These are phyloP conservation scores for Scaptomyza cyrtandrae DNA, from an alignment of 2,888 invertebrate species.

Conservation along the genomic window DNA sequence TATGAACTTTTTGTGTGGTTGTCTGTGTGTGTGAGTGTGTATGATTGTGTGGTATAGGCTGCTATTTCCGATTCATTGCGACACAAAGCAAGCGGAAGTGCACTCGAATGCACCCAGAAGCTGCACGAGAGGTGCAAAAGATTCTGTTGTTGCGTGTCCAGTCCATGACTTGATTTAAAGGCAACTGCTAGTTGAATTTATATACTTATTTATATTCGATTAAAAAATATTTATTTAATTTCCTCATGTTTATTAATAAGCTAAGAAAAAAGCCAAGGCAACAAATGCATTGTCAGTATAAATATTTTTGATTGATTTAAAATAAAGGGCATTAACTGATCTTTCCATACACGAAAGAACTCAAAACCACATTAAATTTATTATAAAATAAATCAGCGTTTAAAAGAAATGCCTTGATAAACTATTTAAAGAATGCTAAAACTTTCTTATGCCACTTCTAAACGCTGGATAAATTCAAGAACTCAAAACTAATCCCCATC, in stretches of 20 bases:
- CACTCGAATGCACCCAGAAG: conserved; percentile 42
- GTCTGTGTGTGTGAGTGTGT: conserved; percentile 3
- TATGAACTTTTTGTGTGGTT: conserved; percentile 8
- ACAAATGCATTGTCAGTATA: not conserved
- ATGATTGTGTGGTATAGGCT: conserved; percentile 15
- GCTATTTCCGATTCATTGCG: conserved; percentile 51
- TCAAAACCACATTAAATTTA: too few species aligned
- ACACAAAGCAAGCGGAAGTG: conserved; percentile 52
- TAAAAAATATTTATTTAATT: not conserved
- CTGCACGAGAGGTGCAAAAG: conserved; percentile 13
- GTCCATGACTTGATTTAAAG: conserved; percentile 24
- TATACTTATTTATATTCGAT: conserved; percentile 13
- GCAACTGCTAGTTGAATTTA: conserved; percentile 11
- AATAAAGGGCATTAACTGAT: not conserved
- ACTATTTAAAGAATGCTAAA: too few species aligned
- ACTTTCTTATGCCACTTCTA: too few species aligned
- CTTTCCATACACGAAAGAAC: too few species aligned
- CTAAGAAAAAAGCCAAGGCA: not conserved
- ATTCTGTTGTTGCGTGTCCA: conserved; percentile 3
- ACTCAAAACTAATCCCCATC: not conserved
- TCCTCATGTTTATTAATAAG: conserved; percentile 1
- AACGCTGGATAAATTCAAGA: not conserved
- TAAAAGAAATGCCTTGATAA: not conserved
- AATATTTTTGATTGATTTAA: too few species aligned
- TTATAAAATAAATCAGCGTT: not conserved